Conservation (phyloP, 2,797 vertebrate genomes). For the Erithacus rubecula region DNA sequence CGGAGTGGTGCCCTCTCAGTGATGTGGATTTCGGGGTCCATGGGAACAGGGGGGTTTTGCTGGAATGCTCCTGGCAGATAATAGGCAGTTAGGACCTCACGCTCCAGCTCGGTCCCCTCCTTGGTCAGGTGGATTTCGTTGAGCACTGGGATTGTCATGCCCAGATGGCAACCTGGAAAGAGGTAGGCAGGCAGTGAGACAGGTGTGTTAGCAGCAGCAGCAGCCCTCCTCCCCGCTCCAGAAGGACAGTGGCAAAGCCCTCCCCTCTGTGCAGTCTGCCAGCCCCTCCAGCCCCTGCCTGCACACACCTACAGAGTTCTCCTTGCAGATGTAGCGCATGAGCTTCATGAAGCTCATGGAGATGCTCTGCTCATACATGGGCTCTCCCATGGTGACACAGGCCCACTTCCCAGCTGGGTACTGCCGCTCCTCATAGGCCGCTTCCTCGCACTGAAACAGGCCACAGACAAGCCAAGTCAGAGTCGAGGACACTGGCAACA, state of each 20-base stretch:
- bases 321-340: constrained; percentile 89
- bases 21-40: constrained; percentile 78
- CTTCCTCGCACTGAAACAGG: constrained; percentile 76
- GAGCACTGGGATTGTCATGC: constrained; percentile 84
- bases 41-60: constrained; percentile 69
- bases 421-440: constrained; percentile 78
- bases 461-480: constrained; percentile 43
- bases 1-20: constrained; percentile 72
- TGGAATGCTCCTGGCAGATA: constrained; percentile 81
- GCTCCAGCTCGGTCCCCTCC: constrained; percentile 71
- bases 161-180: constrained; percentile 77
- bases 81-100: constrained; percentile 76
- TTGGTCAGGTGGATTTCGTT: constrained; percentile 75
- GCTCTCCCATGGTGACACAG: constrained; percentile 73
- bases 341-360: constrained; percentile 87
- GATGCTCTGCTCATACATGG: constrained; percentile 87
- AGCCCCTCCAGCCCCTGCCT: neutral
- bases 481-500: neutral
- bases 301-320: constrained; percentile 84
- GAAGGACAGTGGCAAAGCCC: neutral
- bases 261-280: neutral
- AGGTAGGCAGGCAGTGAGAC: neutral
- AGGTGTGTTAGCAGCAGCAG: neutral
- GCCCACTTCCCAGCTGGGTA: constrained; percentile 86
- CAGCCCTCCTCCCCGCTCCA: neutral